Base-by-base conservation (phyloP, 1,140 invertebrate species). In the Chlorops oryzae region DNA sequence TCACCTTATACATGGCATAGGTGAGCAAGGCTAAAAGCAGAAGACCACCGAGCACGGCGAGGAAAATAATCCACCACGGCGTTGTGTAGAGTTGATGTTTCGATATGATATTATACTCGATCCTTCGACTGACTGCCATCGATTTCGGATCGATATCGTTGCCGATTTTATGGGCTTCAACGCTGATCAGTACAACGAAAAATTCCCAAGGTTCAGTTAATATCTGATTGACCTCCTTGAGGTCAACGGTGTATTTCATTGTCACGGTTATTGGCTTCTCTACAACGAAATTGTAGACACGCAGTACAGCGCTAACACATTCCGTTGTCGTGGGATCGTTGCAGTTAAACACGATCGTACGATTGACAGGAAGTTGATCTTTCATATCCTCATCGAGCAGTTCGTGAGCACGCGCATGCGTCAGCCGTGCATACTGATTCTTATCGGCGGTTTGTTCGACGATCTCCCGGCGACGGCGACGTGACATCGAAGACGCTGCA, bases 321-420 rank as follows among this genome's bases (percentile, higher is more conserved):
- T 51, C 44, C 20, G 63, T 63, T 50, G 62, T 70, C 15, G 57
- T 48, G 9, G 63, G 57, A 57, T 72, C 62, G 7, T 59, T 51
- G 17, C 70, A 72, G 38, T 70, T 65, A 45, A 72, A 72, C 5
- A 69, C 67, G 42, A 72, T 70, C 15, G 70, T 72, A 15, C 70
- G 63, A 48, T 72, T 72, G 2, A 63, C 57, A 0, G 70, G 70
- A 22, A 72, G 38, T 38, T 54, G 62, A 5, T 52, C 63, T 35
- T 66, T 68, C 17, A 66, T 56, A 24, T 70, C 67, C 2, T 70
- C 67, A 49, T 57, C 60, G 20, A 70, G 50, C 39, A 70, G 13
- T 5, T 70, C 66, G 23, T 69, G 62, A 0, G 62, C 59, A 37
- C 58, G 62, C 20, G 53, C 48, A 32, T 69, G 61, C 3, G 62